Conservation (phyloP, 2,888 invertebrate species). For the Agrochola macilenta region DNA sequence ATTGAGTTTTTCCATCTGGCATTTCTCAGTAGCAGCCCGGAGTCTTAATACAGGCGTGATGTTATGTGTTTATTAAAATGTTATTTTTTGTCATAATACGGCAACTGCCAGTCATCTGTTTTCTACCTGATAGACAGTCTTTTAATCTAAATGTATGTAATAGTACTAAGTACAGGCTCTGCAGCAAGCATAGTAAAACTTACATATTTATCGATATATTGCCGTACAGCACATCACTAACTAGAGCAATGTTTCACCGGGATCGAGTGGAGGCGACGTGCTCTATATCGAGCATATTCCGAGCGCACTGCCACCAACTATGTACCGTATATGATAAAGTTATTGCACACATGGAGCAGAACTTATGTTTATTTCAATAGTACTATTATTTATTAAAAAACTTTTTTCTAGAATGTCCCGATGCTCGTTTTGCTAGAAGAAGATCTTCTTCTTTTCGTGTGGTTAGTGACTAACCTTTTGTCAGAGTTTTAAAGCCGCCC, state of each 20-base stretch:
- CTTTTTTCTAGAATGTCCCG: not conserved
- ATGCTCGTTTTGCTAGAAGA: not conserved
- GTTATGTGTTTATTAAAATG: not conserved
- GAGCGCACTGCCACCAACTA: slow-evolving; percentile 68
- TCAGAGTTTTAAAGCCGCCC: too few relatives aligned
- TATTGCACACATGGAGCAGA: slow-evolving; percentile 52
- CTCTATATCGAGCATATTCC: slow-evolving; percentile 83
- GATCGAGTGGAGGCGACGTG: slow-evolving; percentile 86
- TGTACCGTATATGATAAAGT: slow-evolving; percentile 59
- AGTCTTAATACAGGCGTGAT: not conserved
- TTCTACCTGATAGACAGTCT: not conserved
- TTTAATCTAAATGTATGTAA: not conserved
- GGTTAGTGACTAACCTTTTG: too few relatives aligned
- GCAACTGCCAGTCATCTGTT: not conserved
- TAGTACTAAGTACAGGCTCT: not conserved
- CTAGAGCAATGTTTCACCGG: slow-evolving; percentile 78
- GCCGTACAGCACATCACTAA: slow-evolving; percentile 62
- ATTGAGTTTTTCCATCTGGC: too few relatives aligned
- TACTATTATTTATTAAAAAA: not conserved
- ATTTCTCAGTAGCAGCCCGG: too few relatives aligned
- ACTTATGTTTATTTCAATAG: not conserved
- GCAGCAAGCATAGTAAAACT: not conserved
- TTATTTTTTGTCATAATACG: not conserved
- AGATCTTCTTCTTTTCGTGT: too few relatives aligned
- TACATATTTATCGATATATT: slow-evolving; percentile 66